phyloP scores from a whole-genome alignment of 2,888 invertebrate species.

The Hydroisotoma schaefferi region DNA sequence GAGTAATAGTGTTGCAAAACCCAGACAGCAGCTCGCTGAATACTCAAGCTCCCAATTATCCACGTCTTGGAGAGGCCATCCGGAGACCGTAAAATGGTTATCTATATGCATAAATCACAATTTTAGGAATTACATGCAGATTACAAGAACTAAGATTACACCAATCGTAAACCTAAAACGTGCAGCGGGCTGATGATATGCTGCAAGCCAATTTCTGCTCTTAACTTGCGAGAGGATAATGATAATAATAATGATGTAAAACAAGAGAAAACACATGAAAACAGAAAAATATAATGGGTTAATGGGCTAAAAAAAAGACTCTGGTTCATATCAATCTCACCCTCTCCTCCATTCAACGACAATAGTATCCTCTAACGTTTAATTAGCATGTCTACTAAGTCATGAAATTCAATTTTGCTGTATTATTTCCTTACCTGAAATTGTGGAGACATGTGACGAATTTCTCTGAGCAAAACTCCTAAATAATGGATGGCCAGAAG shows the following conservation, averaged over 20 bases:
- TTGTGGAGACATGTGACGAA: conserved; percentile 84
- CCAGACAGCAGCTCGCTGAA: conserved; percentile 93
- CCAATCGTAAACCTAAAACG: too few relatives aligned
- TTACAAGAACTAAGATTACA: too few relatives aligned
- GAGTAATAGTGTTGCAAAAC: conserved; percentile 92
- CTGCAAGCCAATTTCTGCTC: too few relatives aligned
- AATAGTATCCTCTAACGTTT: conserved; percentile 7
- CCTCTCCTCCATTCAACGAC: too few relatives aligned
- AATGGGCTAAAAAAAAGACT: not conserved
- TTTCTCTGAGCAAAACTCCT: conserved; percentile 86
- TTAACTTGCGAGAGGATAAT: too few relatives aligned
- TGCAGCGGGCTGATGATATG: too few relatives aligned
- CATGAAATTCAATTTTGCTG: conserved; percentile 13
- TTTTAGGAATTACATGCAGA: not conserved
- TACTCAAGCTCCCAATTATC: conserved; percentile 83
- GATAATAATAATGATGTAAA: too few relatives aligned
- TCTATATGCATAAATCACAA: conserved; percentile 38
- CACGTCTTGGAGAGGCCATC: conserved; percentile 89
- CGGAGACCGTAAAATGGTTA: conserved; percentile 78
- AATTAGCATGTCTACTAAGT: conserved; percentile 11
- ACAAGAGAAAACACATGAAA: too few relatives aligned
- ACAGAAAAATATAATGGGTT: not conserved
- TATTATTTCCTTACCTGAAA: conserved; percentile 63
- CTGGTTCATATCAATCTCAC: too few relatives aligned
- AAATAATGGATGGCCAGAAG: conserved; percentile 91